These are phyloP conservation scores for Butorides virescens DNA, from an alignment of 2,113 vertebrate genomes.

Conservation along the genomic window DNA sequence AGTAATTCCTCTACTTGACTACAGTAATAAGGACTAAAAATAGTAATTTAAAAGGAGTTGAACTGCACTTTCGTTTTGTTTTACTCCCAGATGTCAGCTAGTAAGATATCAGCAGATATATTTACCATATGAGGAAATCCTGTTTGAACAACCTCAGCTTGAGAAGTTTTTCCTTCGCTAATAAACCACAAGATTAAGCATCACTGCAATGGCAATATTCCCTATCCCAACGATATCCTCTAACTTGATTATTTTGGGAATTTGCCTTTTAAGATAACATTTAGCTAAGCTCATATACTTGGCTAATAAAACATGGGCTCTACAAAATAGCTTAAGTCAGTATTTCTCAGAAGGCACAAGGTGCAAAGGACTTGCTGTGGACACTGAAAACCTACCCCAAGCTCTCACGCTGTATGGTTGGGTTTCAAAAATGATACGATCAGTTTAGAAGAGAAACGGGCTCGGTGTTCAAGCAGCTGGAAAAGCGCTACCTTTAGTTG, in stretches of 20 bases:
- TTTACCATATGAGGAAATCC: conserved; percentile 9
- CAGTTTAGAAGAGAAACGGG: rapidly evolving
- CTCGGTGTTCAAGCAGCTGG: background rate
- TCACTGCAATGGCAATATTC: background rate
- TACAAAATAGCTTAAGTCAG: background rate
- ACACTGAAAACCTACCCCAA: background rate
- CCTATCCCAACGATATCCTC: background rate
- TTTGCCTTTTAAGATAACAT: background rate
- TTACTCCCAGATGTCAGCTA: background rate
- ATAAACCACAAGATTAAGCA: background rate
- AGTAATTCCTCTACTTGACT: background rate
- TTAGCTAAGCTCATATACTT: background rate
- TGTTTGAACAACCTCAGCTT: background rate
- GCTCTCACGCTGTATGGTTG: rapidly evolving
- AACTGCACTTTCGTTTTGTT: conserved; percentile 19
- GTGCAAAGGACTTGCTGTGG: background rate
- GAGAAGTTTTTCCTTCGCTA: background rate
- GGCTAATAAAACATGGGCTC: background rate
- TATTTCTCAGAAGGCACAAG: background rate
- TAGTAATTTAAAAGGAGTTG: background rate
- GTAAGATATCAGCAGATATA: background rate
- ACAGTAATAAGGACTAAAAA: background rate
- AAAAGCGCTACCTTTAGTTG: background rate
- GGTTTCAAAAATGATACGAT: rapidly evolving
- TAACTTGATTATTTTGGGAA: background rate